A percentile compares a stretch with the other conserved stretches of the same genome.
These are phyloP conservation scores for Cyphomyrus discorhynchus DNA, from an alignment of 2,113 vertebrate genomes.

Conservation along the genomic window DNA sequence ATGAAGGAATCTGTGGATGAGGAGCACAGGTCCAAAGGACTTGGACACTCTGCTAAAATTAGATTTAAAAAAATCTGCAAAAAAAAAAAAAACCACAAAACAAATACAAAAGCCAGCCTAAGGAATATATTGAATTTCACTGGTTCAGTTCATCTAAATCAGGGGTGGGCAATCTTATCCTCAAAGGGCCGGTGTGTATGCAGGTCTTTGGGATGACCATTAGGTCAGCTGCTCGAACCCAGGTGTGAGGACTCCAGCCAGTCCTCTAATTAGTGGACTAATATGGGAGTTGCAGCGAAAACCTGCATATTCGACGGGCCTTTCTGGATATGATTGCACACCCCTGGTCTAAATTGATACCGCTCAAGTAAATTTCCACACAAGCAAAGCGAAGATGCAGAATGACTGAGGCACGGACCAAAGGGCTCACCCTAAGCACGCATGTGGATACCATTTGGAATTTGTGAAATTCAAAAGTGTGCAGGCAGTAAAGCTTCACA, in stretches of 20 bases:
- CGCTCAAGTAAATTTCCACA: background rate
- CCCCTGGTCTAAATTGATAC: background rate
- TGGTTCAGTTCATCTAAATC: background rate
- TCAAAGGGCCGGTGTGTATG: too few species aligned
- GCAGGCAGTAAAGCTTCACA: background rate
- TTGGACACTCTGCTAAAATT: background rate
- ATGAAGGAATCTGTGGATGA: background rate
- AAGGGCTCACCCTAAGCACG: background rate
- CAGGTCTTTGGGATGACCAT: too few species aligned
- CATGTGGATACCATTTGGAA: background rate
- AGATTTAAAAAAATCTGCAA: background rate
- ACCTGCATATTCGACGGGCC: too few species aligned
- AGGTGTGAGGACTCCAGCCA: too few species aligned
- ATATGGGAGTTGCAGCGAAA: too few species aligned
- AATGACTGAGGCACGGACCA: background rate
- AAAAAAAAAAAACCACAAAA: background rate
- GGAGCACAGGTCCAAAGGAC: background rate
- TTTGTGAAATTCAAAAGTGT: background rate
- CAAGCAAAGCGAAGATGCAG: background rate
- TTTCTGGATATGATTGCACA: too few species aligned
- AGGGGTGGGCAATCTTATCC: too few species aligned
- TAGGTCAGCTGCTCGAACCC: too few species aligned
- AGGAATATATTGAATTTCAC: background rate
- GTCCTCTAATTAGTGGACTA: too few species aligned
- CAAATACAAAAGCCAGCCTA: background rate